Percentiles rank a stretch among this genome's conserved stretches.
phyloP scores from a whole-genome alignment of 2,888 invertebrate genomes.

The Proisotoma minuta region DNA sequence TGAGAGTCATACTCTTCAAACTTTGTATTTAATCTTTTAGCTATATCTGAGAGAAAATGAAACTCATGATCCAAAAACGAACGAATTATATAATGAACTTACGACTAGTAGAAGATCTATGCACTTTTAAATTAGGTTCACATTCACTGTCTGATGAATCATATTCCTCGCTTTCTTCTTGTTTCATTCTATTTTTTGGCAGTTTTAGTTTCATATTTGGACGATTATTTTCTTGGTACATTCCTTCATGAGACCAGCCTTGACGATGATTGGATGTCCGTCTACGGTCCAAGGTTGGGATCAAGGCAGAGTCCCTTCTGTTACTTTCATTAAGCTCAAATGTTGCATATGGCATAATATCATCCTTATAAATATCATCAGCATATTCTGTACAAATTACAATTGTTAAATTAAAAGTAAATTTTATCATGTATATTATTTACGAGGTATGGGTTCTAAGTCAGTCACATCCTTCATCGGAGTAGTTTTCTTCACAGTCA shows the following conservation, averaged over 20 bases:
- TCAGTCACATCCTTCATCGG: conserved; percentile 49
- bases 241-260: conserved; percentile 10
- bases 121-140: no score
- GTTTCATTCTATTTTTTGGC: not conserved
- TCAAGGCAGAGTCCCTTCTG: conserved; percentile 30
- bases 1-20: conserved; percentile 43
- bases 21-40: conserved; percentile 31
- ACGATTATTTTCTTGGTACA: conserved; percentile 3
- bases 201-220: not conserved
- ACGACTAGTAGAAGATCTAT: no score
- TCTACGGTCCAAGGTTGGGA: conserved; percentile 33
- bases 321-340: conserved; percentile 53
- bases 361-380: conserved; percentile 61
- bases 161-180: conserved; percentile 49
- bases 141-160: conserved; percentile 45
- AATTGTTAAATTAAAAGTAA: not conserved
- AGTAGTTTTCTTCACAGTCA: conserved; percentile 46
- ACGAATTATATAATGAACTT: conserved; percentile 22
- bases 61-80: conserved; percentile 11
- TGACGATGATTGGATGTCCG: conserved; percentile 11
- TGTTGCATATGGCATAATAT: conserved; percentile 61
- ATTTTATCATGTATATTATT: conserved; percentile 10
- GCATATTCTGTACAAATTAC: conserved; percentile 53
- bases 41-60: conserved; percentile 12
- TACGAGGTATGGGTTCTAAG: conserved; percentile 55